phyloP scores from a whole-genome alignment of 2,113 vertebrate genomes.

The Neoarius graeffei region DNA sequence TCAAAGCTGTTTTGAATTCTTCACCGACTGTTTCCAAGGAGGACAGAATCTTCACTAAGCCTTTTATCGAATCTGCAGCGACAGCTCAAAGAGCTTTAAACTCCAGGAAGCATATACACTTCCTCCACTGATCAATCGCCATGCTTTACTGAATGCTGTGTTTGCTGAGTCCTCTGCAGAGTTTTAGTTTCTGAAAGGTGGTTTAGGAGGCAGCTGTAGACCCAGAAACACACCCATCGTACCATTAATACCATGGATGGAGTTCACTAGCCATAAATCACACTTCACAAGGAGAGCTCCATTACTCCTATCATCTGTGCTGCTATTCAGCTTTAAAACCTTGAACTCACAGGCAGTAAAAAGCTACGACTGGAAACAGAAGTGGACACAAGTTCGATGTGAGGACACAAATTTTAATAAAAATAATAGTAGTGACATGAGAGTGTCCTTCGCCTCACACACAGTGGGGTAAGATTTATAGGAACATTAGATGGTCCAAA shows the following conservation, averaged over 20 bases:
- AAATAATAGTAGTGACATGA: slow-evolving; percentile 20
- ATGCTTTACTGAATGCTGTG: slow-evolving; percentile 21
- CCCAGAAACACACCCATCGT: slow-evolving; percentile 8
- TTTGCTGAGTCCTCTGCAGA: slow-evolving; percentile 8
- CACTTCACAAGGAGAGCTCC: background rate
- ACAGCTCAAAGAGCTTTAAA: slow-evolving; percentile 28
- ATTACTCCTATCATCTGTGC: background rate
- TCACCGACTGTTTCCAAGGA: background rate
- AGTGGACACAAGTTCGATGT: background rate
- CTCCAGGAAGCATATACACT: slow-evolving; percentile 21
- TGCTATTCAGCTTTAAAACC: slow-evolving; percentile 14
- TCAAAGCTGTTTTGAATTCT: slow-evolving; percentile 15
- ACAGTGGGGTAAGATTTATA: slow-evolving; percentile 45
- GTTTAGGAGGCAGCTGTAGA: slow-evolving; percentile 17
- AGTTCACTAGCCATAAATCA: slow-evolving; percentile 17
- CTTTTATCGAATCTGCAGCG: slow-evolving; percentile 20
- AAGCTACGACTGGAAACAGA: slow-evolving; percentile 16
- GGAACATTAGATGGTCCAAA: slow-evolving; percentile 40
- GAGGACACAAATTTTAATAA: slow-evolving; percentile 27
- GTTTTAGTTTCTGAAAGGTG: background rate
- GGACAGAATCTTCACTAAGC: slow-evolving; percentile 5
- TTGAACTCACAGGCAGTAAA: slow-evolving; percentile 3
- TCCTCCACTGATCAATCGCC: slow-evolving; percentile 29
- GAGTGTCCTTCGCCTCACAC: slow-evolving; percentile 26
- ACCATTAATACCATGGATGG: slow-evolving; percentile 6